Evolutionary conservation across 2,113 vertebrate species (phyloP).

Genomic region (Rana temporaria): DNA sequence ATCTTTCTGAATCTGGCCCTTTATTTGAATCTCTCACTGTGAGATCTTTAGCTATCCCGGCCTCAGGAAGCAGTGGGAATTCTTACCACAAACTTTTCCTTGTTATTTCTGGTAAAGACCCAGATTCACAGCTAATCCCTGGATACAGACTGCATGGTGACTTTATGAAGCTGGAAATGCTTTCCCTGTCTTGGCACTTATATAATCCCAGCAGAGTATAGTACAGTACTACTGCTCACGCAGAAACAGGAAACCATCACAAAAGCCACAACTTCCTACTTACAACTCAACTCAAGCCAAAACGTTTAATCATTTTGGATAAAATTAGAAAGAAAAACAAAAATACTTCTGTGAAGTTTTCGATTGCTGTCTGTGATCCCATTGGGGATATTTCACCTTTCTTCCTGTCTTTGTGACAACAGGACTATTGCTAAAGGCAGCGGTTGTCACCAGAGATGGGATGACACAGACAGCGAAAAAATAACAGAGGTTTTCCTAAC

Average conservation of each 20-base stretch:
- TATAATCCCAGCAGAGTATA: constrained; percentile 32
- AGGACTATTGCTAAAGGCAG: too few species aligned
- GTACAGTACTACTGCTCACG: neutral
- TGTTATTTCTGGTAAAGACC: constrained; percentile 29
- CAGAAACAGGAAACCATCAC: constrained; percentile 17
- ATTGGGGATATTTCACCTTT: too few species aligned
- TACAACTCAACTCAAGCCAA: too few species aligned
- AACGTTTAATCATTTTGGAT: too few species aligned
- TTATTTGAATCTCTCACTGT: neutral
- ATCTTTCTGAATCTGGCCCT: too few species aligned
- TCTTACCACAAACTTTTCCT: constrained; percentile 36
- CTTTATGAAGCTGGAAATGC: neutral
- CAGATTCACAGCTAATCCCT: constrained; percentile 25
- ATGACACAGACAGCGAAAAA: too few species aligned
- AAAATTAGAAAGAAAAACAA: too few species aligned
- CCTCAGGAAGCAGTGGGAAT: constrained; percentile 30
- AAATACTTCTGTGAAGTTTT: too few species aligned
- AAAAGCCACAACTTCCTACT: constrained; percentile 31
- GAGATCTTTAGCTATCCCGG: neutral
- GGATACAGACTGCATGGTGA: neutral
- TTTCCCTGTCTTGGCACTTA: constrained; percentile 27
- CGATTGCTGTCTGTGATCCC: too few species aligned
- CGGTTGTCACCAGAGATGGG: too few species aligned
- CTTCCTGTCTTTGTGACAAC: too few species aligned
- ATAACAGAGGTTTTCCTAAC: too few species aligned